Evolutionary conservation across 2,888 invertebrate species (phyloP).

Genomic region (Lasioglossum pauxillum): DNA sequence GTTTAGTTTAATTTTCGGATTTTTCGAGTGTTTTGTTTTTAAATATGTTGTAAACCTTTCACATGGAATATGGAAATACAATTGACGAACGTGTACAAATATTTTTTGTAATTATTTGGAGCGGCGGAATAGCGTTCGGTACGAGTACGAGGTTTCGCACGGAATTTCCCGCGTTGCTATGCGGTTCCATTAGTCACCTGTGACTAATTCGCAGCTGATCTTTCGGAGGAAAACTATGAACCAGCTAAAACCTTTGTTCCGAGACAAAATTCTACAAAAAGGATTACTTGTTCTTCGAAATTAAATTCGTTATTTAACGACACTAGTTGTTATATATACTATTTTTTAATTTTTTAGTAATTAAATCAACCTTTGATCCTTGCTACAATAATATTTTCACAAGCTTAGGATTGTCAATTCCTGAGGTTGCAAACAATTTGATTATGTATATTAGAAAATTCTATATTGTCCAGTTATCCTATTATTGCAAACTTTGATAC

Average conservation of each 20-base stretch:
- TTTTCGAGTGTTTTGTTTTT: neutral
- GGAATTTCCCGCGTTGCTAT: conserved; percentile 8
- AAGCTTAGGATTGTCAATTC: neutral
- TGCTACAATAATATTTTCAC: neutral
- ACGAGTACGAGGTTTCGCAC: neutral
- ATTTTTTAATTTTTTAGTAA: neutral
- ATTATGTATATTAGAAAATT: too few species aligned
- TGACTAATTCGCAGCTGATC: conserved; percentile 5
- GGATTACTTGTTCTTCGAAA: neutral
- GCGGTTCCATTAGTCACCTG: neutral
- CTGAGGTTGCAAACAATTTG: neutral
- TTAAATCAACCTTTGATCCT: neutral
- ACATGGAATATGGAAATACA: neutral
- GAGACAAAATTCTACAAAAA: neutral
- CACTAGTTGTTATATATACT: neutral
- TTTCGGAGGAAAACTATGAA: neutral
- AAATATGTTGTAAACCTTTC: neutral
- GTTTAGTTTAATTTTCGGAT: neutral
- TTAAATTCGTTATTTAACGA: neutral
- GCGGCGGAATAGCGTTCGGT: neutral
- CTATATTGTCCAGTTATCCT: neutral
- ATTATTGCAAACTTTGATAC: neutral
- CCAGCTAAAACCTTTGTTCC: neutral
- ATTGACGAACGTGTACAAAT: neutral
- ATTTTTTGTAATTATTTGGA: neutral